These are phyloP conservation scores for Lepidurus apus DNA, from an alignment of 1,140 invertebrate genomes.

Conservation along the genomic window DNA sequence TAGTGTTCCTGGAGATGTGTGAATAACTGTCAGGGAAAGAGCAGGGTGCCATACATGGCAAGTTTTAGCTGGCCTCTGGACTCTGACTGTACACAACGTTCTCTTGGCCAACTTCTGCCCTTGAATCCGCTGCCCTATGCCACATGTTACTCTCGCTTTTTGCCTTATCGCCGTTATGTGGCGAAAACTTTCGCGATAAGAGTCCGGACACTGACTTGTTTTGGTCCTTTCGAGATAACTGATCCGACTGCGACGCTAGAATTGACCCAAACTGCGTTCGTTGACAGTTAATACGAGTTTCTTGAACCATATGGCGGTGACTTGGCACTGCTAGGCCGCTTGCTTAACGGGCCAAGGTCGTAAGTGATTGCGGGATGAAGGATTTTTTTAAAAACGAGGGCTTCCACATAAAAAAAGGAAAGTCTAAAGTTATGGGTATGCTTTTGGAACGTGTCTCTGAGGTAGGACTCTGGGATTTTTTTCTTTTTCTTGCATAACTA, in stretches of 20 bases:
- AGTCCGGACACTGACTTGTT: not conserved
- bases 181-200: not conserved
- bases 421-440: not conserved
- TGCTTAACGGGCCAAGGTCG: constrained; percentile 5
- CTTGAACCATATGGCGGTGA: constrained; percentile 6
- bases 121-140: not conserved
- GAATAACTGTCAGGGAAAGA: not conserved
- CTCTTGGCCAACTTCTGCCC: not conserved
- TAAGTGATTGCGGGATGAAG: not conserved
- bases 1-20: not conserved
- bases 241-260: not conserved
- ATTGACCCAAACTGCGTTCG: not conserved
- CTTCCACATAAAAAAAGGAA: constrained; percentile 16
- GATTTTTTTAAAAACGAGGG: not conserved
- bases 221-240: not conserved
- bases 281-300: not conserved
- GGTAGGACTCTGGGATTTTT: not conserved
- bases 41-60: not conserved
- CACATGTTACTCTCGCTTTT: not conserved
- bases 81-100: not conserved
- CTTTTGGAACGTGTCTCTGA: not conserved
- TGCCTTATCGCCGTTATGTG: not conserved
- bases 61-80: not conserved
- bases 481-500: not conserved
- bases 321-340: constrained; percentile 17